Base-by-base conservation (phyloP, 1,140 invertebrate genomes). In the Ridgeia piscesae region DNA sequence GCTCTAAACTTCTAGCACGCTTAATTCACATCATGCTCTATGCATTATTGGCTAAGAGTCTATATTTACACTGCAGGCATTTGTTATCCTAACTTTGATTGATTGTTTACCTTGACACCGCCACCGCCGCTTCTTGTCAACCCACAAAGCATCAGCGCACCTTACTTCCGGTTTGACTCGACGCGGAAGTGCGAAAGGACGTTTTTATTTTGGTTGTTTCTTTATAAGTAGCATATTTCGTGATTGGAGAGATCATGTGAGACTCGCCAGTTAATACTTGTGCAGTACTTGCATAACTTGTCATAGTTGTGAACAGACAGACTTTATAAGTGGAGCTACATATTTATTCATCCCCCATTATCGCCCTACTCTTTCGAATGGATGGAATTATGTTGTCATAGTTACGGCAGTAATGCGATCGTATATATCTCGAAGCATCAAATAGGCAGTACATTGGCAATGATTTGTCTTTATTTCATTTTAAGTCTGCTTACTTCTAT, bases 81-180 rank as follows among this genome's bases (percentile, higher is more conserved):
- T 77, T 77, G 58, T 77, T 31, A 77, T 77, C 58, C 11, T 77
- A 77, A 77, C 58, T 77, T 77, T 77, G 58, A 77, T 21, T 9
- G 58, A 77, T 77, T 77, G 58, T 77, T 77, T 77, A 77, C 58
- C 58, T 77, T 77, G 58, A 77, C 58, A 77, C 58, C 58, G 58
- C 58, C 21, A 21, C 48, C 58, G 58, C 58, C 17, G 58, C 58
- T 77, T 0, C 58, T 77, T 77, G 58, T 21, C 58, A 77, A 21
- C 58, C 58, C 58, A 77, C 58, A 77, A 77, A 77, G 58, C 58
- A 77, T 21, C 58, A 31, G 27, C 17, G 58, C 58, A 77, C 58
- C 58, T 31, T 77, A 31, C 27, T 77, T 77, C 58, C 58, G 58
- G 58, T 21, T 14, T 4, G 42, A 42, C 11, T 42, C 27, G 58